Conservation (phyloP, 2,113 vertebrate species). For the Amphiprion percula region DNA sequence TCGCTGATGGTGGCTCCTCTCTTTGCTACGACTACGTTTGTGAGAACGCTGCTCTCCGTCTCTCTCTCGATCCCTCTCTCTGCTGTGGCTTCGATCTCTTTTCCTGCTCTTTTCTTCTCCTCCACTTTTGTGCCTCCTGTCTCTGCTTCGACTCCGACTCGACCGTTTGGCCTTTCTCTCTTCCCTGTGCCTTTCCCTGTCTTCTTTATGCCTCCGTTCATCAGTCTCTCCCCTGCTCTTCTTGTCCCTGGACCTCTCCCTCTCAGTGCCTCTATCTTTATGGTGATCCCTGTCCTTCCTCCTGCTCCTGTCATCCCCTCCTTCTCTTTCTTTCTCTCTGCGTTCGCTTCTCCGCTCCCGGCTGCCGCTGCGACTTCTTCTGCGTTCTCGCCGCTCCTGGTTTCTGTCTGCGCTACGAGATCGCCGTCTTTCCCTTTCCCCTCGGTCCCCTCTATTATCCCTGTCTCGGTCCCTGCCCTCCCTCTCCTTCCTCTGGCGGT, state of each 20-base stretch:
- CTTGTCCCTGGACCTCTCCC: conserved; percentile 90
- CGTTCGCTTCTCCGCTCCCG: conserved; percentile 82
- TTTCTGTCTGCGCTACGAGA: conserved; percentile 77
- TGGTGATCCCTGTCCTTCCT: conserved; percentile 94
- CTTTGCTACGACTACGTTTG: conserved; percentile 92
- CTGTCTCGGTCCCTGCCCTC: conserved; percentile 88
- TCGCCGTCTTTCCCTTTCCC: conserved; percentile 73
- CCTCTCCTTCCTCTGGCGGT: conserved; percentile 93
- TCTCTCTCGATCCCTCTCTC: conserved; percentile 84
- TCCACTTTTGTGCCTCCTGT: conserved; percentile 84
- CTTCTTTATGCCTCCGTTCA: conserved; percentile 89
- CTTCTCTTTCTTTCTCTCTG: conserved; percentile 91
- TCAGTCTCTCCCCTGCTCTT: conserved; percentile 90
- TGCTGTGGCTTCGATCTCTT: conserved; percentile 87
- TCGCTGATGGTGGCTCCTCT: conserved; percentile 88
- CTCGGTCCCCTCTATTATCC: conserved; percentile 86
- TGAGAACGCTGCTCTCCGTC: conserved; percentile 86
- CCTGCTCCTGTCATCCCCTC: conserved; percentile 90
- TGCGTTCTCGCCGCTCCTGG: conserved; percentile 70
- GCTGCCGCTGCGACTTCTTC: conserved; percentile 73
- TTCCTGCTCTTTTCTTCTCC: conserved; percentile 90
- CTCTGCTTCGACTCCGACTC: conserved; percentile 85
- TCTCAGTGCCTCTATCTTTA: conserved; percentile 89
- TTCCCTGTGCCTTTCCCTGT: conserved; percentile 92
- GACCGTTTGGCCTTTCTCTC: conserved; percentile 83